Conservation (phyloP, 37 sponge, comb jelly and placozoan species). For the Petrosia ficiformis region DNA sequence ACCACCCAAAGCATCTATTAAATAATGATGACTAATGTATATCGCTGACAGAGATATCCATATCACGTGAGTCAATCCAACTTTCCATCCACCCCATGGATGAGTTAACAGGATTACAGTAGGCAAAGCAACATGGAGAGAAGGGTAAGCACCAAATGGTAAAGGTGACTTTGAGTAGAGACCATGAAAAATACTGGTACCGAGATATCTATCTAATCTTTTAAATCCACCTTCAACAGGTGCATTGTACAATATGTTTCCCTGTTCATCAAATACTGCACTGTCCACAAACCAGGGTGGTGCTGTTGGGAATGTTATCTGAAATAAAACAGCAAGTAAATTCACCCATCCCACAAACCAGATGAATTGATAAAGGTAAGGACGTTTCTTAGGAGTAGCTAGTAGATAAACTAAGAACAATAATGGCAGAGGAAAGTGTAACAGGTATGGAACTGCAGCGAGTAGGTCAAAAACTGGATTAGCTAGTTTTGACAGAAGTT, state of each 20-base stretch:
- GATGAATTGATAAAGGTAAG: constrained; percentile 48
- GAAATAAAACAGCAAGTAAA: constrained; percentile 62
- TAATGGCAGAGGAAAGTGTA: constrained; percentile 83
- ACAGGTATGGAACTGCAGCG: constrained; percentile 79
- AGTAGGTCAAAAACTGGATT: constrained; percentile 76
- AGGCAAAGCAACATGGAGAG: constrained; percentile 84
- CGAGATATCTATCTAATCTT: constrained; percentile 67
- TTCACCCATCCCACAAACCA: constrained; percentile 91
- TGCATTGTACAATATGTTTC: constrained; percentile 31
- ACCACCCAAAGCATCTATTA: constrained; percentile 80
- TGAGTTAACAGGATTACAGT: constrained; percentile 64
- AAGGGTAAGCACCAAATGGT: constrained; percentile 87
- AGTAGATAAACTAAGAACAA: constrained; percentile 58
- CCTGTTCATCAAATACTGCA: constrained; percentile 60
- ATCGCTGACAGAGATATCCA: constrained; percentile 84
- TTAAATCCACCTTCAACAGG: constrained; percentile 77
- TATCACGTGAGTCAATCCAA: constrained; percentile 59
- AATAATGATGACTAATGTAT: constrained; percentile 81
- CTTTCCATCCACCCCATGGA: constrained; percentile 73
- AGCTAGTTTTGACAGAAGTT: constrained; percentile 57
- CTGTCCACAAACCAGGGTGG: constrained; percentile 86
- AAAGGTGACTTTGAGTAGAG: constrained; percentile 73
- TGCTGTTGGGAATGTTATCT: constrained; percentile 79
- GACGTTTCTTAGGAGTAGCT: constrained; percentile 11
- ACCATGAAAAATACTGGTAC: constrained; percentile 56